These are phyloP conservation scores for Cygnus atratus DNA, from an alignment of 2,113 vertebrate species.

Conservation along the genomic window DNA sequence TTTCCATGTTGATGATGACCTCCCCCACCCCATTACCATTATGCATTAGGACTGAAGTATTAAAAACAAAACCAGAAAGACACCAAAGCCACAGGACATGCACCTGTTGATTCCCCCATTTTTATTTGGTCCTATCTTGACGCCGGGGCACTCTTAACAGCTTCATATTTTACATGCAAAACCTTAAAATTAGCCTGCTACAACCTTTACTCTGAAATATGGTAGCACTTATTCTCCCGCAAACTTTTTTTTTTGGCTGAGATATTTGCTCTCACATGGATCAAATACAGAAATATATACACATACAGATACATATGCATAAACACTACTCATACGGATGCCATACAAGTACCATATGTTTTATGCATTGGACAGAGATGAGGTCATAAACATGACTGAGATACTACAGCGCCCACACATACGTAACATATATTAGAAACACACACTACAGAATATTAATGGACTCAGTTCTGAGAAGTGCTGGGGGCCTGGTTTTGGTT, in stretches of 20 bases:
- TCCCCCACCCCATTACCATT: accelerated
- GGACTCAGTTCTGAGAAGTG: not conserved
- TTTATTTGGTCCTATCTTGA: not conserved
- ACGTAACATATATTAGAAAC: not conserved
- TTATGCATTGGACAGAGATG: not conserved
- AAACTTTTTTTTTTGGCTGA: not conserved
- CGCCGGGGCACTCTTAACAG: not conserved
- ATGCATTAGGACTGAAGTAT: not conserved
- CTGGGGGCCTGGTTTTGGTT: not conserved
- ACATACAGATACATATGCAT: not conserved
- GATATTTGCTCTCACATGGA: not conserved
- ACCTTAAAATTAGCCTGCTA: not conserved
- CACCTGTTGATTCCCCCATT: not conserved
- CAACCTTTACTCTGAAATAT: not conserved
- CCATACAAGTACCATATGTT: not conserved
- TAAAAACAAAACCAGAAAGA: not conserved
- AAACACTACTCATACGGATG: not conserved
- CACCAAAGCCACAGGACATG: not conserved
- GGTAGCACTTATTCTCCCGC: not conserved
- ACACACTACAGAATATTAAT: not conserved
- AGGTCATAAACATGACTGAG: slow-evolving; percentile 4
- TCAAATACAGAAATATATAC: not conserved
- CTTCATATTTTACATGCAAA: not conserved
- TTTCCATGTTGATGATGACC: not conserved
- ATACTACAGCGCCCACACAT: not conserved